Evolutionary conservation across 2,113 vertebrate species (phyloP).

Genomic region (Xyliphius kryptos): DNA sequence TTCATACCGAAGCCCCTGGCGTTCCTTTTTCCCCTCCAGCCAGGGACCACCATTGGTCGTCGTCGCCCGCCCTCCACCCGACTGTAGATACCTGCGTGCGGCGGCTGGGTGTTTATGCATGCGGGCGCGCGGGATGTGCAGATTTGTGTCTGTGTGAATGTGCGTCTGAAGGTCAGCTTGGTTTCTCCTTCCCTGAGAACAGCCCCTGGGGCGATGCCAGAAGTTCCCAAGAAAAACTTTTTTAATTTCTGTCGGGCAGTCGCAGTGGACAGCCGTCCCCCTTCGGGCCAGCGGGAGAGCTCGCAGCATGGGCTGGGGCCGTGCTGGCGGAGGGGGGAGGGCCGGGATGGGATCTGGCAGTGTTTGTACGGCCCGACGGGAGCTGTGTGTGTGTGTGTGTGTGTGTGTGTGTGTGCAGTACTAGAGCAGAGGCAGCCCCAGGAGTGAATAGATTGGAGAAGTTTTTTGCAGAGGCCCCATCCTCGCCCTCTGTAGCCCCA

Average conservation of each 20-base stretch:
- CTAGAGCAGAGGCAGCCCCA: slow-evolving; percentile 70
- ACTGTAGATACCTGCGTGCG: slow-evolving; percentile 26
- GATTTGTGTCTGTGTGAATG: slow-evolving; percentile 17
- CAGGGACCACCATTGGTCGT: slow-evolving; percentile 83
- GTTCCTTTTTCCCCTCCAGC: slow-evolving; percentile 77
- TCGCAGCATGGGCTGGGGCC: slow-evolving; percentile 63
- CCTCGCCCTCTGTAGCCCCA: slow-evolving; percentile 67
- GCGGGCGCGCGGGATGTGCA: slow-evolving; percentile 5
- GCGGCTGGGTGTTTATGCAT: slow-evolving; percentile 18
- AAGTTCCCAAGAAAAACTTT: slow-evolving; percentile 60
- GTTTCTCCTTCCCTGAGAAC: slow-evolving; percentile 59
- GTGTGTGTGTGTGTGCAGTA: slow-evolving; percentile 24
- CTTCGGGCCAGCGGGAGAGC: slow-evolving; percentile 56
- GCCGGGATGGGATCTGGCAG: slow-evolving; percentile 72
- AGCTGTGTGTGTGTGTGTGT: slow-evolving; percentile 44
- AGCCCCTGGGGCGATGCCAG: slow-evolving; percentile 63
- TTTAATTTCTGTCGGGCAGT: slow-evolving; percentile 53
- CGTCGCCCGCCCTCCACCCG: slow-evolving; percentile 66
- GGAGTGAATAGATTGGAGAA: slow-evolving; percentile 80
- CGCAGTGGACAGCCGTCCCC: slow-evolving; percentile 54
- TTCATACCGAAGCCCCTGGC: slow-evolving; percentile 60
- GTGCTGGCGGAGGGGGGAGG: slow-evolving; percentile 65
- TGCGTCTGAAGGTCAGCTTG: slow-evolving; percentile 48
- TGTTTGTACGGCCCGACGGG: slow-evolving; percentile 59
- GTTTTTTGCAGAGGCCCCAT: slow-evolving; percentile 59